phyloP scores from a whole-genome alignment of 2,113 vertebrate species.

The Cochlearius cochlearius region DNA sequence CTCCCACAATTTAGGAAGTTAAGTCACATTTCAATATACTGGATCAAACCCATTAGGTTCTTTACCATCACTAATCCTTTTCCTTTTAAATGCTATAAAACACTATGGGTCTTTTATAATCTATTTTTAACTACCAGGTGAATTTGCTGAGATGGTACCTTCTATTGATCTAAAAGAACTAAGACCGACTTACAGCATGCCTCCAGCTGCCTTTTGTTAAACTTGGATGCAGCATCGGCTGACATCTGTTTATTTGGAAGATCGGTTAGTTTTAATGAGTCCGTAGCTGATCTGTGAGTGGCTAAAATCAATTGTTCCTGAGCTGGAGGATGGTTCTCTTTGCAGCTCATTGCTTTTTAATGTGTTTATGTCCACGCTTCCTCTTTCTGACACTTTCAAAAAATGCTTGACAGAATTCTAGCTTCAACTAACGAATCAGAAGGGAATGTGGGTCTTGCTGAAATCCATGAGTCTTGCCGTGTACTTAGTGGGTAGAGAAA shows the following conservation, averaged over 20 bases:
- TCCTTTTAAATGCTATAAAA: not conserved
- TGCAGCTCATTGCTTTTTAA: not conserved
- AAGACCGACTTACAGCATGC: not conserved
- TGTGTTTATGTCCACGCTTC: not conserved
- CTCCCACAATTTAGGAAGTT: not conserved
- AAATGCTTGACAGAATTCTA: not conserved
- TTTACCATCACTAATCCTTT: not conserved
- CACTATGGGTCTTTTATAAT: not conserved
- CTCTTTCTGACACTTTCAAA: not conserved
- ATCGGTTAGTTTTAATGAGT: not conserved
- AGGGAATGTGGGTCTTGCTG: not conserved
- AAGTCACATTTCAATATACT: not conserved
- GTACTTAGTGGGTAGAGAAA: not conserved
- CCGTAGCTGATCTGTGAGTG: not conserved
- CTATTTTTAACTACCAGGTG: not conserved
- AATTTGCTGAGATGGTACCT: not conserved
- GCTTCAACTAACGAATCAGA: not conserved
- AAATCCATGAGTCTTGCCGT: accelerated
- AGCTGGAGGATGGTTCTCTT: not conserved
- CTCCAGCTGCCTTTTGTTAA: not conserved
- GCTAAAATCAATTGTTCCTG: not conserved
- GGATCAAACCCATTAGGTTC: slow-evolving; percentile 22
- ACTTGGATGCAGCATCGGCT: accelerated
- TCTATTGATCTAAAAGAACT: not conserved
- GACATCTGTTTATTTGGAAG: not conserved